Evolutionary conservation across 2,797 vertebrate species (phyloP), one percentile per base, ranked within the genome.

Genomic region (Argya squamiceps): DNA sequence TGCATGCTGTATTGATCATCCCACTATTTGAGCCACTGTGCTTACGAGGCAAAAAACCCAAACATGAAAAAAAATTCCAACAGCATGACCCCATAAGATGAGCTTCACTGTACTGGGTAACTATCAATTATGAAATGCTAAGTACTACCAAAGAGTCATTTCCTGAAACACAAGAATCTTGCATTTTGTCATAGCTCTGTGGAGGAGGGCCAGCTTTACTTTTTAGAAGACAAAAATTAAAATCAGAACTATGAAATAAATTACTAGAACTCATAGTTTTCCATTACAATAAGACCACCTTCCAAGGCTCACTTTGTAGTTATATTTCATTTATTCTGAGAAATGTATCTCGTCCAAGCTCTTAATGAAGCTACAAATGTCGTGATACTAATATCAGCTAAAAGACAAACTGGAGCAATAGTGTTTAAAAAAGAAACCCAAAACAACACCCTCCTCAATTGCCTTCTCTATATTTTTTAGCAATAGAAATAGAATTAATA

Each of bases 401-500:
- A 49, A 80, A 93, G n/a, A 73, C 14, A 71, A 85, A 77, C 73
- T 34, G 82, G n/a, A 89, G 46, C 24, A 92, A 78, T 13, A 11
- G 19, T 20, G 6, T 70, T 84, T 56, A 43, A 67, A 93, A 88
- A 81, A n/a, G 21, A 62, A 89, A 69, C 13, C 26, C 41, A 34
- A 90, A 75, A 5, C 41, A 94, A 20, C 34, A 65, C 27, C 49
- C 32, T 44, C 49, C 67, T 59, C 4, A 4, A 34, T 64, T 88
- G 58, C 47, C 83, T 86, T 93, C 83, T 55, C 49, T 46, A 30
- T 65, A 88, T 75, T 71, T 92, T 95, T 92, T 84, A 86, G 80
- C 62, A 81, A 78, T 70, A 96, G 84, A 68, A 96, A 95, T 7
- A 91, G 52, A 97, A 96, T 95, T 94, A 96, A 65, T 96, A 93